These are phyloP conservation scores for Melanchra persicariae DNA, from an alignment of 2,888 invertebrate genomes.

Conservation along the genomic window DNA sequence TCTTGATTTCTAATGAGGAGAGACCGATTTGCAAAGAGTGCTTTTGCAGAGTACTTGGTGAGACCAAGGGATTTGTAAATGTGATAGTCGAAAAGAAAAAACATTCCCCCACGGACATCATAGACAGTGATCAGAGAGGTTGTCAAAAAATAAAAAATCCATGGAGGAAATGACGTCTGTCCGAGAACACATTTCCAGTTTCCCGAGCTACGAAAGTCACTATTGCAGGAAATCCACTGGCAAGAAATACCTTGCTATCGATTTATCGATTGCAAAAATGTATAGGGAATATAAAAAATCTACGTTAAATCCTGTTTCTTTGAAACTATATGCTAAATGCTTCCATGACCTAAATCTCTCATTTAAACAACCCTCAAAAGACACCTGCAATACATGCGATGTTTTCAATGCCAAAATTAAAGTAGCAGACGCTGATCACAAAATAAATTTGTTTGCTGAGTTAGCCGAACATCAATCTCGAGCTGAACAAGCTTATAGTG, in stretches of 20 bases:
- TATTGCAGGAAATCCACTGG: conserved; percentile 27
- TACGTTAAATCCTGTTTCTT: conserved; percentile 32
- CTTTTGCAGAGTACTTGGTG: conserved; percentile 39
- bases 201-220: conserved; percentile 12
- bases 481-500: too few species aligned
- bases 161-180: conserved; percentile 20
- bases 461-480: too few species aligned
- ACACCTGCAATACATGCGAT: too few species aligned
- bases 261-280: conserved; percentile 39
- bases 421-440: too few species aligned
- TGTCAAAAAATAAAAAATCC: conserved; percentile 42
- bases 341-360: conserved; percentile 21
- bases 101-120: conserved; percentile 39
- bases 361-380: too few species aligned
- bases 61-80: conserved; percentile 48
- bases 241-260: conserved; percentile 36
- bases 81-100: conserved; percentile 40
- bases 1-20: conserved; percentile 29
- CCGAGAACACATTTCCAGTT: conserved; percentile 7
- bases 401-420: too few species aligned
- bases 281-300: conserved; percentile 32
- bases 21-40: conserved; percentile 47
- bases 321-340: conserved; percentile 32
- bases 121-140: conserved; percentile 40
- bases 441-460: too few species aligned